Conservation (phyloP, 2,797 vertebrate genomes). For the Numenius phaeopus region DNA sequence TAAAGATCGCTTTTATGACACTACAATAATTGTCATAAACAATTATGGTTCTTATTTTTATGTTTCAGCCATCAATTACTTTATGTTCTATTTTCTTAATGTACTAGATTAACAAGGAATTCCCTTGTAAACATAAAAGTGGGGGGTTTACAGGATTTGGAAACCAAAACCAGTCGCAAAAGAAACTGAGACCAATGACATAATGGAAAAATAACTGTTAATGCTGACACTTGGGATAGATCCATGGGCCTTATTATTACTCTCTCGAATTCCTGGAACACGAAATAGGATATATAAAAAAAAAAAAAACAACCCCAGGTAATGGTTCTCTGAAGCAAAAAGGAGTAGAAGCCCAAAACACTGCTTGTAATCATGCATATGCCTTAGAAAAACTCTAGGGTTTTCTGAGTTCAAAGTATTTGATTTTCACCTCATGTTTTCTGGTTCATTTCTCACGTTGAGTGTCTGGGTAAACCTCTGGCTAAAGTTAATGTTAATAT, state of each 20-base stretch:
- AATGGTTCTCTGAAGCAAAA: background rate
- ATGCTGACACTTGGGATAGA: background rate
- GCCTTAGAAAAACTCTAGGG: background rate
- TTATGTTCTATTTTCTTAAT: accelerated
- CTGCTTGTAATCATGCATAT: background rate
- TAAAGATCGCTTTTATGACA: background rate
- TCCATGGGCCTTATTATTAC: background rate
- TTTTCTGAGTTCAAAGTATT: background rate
- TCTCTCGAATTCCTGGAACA: background rate
- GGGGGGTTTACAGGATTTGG: background rate
- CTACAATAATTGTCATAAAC: accelerated
- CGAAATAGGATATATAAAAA: background rate
- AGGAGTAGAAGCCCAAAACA: background rate
- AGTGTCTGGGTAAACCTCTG: background rate
- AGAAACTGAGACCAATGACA: background rate
- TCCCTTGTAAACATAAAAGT: background rate
- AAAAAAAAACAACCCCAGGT: too few relatives aligned
- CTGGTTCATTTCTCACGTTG: background rate
- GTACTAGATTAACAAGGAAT: background rate
- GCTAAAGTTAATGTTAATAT: background rate
- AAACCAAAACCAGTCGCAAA: background rate
- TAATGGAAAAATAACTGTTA: background rate
- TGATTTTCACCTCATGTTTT: background rate
- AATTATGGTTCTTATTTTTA: background rate
- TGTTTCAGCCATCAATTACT: background rate